phyloP scores from a whole-genome alignment of 2,888 invertebrate species.

The Agrilus cyanescens region DNA sequence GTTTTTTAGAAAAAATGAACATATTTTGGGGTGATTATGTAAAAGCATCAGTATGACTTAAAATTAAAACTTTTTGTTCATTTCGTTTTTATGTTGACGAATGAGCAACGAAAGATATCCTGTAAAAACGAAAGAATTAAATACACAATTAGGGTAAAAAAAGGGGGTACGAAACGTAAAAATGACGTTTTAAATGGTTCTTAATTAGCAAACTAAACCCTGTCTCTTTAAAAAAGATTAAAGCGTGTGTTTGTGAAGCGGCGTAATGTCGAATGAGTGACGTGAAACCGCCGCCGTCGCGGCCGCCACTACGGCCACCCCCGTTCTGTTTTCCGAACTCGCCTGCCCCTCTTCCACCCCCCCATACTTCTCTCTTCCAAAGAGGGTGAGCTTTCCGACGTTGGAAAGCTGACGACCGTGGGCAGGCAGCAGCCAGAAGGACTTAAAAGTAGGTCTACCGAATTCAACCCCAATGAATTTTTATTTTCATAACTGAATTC shows the following conservation, averaged over 20 bases:
- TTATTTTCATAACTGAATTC: constrained; percentile 10
- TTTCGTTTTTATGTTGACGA: too few relatives aligned
- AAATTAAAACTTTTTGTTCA: too few relatives aligned
- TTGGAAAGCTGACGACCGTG: constrained; percentile 2
- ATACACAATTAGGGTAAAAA: constrained; percentile 23
- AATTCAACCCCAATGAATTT: constrained; percentile 12
- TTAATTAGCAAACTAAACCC: constrained; percentile 38
- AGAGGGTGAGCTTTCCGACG: background rate
- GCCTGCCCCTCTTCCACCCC: background rate
- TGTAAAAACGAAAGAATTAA: constrained; percentile 25
- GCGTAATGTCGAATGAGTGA: constrained; percentile 36
- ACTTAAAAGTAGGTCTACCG: constrained; percentile 13
- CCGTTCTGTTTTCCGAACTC: constrained; percentile 2
- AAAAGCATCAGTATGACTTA: too few relatives aligned
- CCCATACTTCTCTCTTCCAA: background rate
- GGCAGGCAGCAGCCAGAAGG: background rate
- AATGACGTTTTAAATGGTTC: constrained; percentile 38
- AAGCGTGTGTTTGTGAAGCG: constrained; percentile 38
- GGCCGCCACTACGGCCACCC: background rate
- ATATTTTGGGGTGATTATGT: too few relatives aligned
- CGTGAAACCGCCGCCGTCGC: constrained; percentile 27
- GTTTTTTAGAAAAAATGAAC: too few relatives aligned
- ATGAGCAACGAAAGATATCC: too few relatives aligned
- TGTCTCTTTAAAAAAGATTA: constrained; percentile 38
- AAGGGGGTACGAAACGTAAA: constrained; percentile 27